phyloP scores from a whole-genome alignment of 1,140 invertebrate genomes.

The Anagrus nilaparvatae region DNA sequence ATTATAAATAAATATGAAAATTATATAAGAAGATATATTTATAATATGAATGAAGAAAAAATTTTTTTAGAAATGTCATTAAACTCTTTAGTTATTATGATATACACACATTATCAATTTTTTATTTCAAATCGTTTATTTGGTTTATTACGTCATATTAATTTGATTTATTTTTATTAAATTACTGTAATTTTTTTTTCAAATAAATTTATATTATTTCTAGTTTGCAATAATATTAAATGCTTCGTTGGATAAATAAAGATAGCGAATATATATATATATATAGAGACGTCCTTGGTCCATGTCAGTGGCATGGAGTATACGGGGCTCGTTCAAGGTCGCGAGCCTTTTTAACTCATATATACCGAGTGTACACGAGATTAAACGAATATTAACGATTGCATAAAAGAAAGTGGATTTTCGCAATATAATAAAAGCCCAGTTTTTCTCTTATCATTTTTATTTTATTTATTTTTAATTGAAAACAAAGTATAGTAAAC shows the following conservation, averaged over 20 bases:
- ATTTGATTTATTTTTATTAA: background rate
- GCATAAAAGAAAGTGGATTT: too few species aligned
- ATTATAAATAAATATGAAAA: too few species aligned
- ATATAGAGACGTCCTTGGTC: conserved; percentile 39
- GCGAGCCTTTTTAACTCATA: too few species aligned
- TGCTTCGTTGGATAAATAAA: conserved; percentile 27
- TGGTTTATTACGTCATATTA: conserved; percentile 1
- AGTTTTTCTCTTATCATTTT: too few species aligned
- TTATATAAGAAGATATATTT: too few species aligned
- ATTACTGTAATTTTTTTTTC: background rate
- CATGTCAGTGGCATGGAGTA: conserved; percentile 45
- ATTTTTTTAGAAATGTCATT: too few species aligned
- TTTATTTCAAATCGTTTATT: background rate
- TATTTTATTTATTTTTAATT: too few species aligned
- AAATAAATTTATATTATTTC: background rate
- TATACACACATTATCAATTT: background rate
- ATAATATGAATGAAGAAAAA: too few species aligned
- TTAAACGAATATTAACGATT: too few species aligned
- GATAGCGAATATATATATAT: conserved; percentile 13
- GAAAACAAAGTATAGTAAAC: too few species aligned
- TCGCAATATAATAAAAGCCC: too few species aligned
- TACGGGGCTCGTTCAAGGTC: conserved; percentile 43
- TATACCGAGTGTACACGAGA: conserved; percentile 25
- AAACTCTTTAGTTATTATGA: too few species aligned
- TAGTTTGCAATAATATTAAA: background rate